Base-by-base conservation (phyloP, 2,113 vertebrate species). In the Tylochromis polylepis region DNA sequence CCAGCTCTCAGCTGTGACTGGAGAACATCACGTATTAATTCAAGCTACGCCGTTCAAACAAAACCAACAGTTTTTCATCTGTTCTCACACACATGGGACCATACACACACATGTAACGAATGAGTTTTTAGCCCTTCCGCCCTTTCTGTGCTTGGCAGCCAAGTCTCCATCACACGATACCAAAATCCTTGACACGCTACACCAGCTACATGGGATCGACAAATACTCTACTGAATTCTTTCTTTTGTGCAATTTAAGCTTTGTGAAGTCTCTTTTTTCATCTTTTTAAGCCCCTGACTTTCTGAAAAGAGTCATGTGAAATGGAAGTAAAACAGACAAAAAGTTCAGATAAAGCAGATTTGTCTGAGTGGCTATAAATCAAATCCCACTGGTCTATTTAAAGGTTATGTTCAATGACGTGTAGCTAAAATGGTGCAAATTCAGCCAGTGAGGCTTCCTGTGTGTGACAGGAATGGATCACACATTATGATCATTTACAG, bases 301-400 rank as follows among this genome's bases (percentile, higher is more conserved):
- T 82, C 88, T 72, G 5, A 91, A 84, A 84, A 10, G 31, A 91
- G 90, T 94, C 93, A 94, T 90, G 93, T 91, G 91, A 88, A 79
- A 82, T 78, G 43, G 79, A 90, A 87, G 82, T 24, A 56, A 91
- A 94, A 93, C 81, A 90, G 88, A 72, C 86, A 62, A 36, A 31
- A 79, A 87, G 89, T 90, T 94, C 79, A 79, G 88, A 93, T 94
- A 87, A 88, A 92, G 86, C 80, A 79, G 85, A 82, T 65, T 3
- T 78, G 85, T 92, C 89, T 92, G 89, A 93, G 92, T 88, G 90
- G 84, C 57, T 55, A 70, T 90, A 87, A 84, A 88, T 94, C 90
- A 93, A 89, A 79, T 87, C 82, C 29, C 53, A 43, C 38, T 0
- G 29, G 65, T 60, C 84, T 83, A 58, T 93, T 87, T 81, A 85